Evolutionary conservation across 2,797 vertebrate genomes (phyloP), one percentile per base, ranked within the genome.

Genomic region (Danio aesculapii): DNA sequence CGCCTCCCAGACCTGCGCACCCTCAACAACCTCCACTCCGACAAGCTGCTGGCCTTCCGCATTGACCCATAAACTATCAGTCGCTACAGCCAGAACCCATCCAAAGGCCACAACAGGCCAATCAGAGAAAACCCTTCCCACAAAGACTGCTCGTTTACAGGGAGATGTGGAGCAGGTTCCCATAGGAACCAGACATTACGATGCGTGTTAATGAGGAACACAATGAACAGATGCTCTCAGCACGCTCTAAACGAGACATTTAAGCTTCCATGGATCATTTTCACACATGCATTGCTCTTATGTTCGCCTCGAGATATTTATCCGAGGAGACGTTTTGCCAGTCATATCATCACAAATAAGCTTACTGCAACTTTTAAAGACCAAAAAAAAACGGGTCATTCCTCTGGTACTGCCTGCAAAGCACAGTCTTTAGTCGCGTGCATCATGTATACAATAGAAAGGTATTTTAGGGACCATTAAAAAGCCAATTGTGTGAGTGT

Each of bases 31-130:
- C 79, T 94, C 86, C 95, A 95, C 91, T 94, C 94, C 0, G 94
- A 95, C 86, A 95, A 95, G 88, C 92, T 95, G 74, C 83, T 95
- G 86, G 94, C 94, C 88, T 94, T 93, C 90, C 94, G 90, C 75
- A 93, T 95, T 14, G 91, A 94, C 83, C 92, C 94, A 75, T 94
- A 86, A 94, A 79, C 62, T 8, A 53, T 17, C n/a, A 0, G 2
- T 68, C 39, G 2, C 17, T 30, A 44, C 66, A 76, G 68, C 47
- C 19, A 58, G 43, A 81, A 47, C 7, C 46, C 49, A 63, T 21
- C 63, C 79, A 50, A 49, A 16, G 14, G 52, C 77, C 46, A 52
- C 7, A 13, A 39, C 62, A 14, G 49, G 19, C 59, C 75, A 67
- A n/a, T 59, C 53, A 77, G 68, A 71, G 77, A 78, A 81, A 68